A percentile compares a stretch with the other conserved stretches of the same genome.
Conservation (phyloP, 2,797 vertebrate genomes). For the Kryptopterus vitreolus region DNA sequence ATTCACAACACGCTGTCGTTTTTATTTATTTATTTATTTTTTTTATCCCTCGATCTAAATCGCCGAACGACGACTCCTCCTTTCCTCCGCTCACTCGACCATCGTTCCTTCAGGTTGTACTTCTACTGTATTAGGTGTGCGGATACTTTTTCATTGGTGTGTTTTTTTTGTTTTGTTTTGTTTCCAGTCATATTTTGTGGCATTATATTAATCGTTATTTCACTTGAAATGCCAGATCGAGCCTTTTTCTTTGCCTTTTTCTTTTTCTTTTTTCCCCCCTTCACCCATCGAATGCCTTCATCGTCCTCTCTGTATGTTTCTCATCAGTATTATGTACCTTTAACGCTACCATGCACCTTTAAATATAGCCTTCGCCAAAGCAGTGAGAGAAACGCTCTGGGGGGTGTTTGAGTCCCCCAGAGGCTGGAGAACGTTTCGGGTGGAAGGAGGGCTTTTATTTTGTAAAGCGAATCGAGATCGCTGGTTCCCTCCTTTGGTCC, state of each 20-base stretch:
- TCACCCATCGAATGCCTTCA: constrained; percentile 43
- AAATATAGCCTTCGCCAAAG: background rate
- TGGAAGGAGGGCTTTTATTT: background rate
- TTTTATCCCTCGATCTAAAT: constrained; percentile 16
- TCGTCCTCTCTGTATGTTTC: background rate
- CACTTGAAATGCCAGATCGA: constrained; percentile 28
- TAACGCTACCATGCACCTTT: constrained; percentile 12
- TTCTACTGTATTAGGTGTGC: constrained; percentile 47
- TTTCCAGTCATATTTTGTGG: constrained; percentile 36
- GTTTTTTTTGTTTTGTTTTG: constrained; percentile 47
- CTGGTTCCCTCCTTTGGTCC: too few species aligned
- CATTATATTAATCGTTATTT: constrained; percentile 43
- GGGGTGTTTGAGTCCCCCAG: background rate
- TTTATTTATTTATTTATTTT: too few species aligned
- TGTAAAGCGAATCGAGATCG: too few species aligned
- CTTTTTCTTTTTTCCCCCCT: constrained; percentile 17
- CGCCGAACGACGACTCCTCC: constrained; percentile 29
- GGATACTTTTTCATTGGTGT: constrained; percentile 1
- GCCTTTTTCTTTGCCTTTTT: constrained; percentile 36
- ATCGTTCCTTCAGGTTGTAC: constrained; percentile 36
- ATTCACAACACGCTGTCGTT: constrained; percentile 1
- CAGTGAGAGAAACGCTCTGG: background rate
- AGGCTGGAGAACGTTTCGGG: background rate
- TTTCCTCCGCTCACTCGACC: constrained; percentile 16
- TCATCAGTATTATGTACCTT: constrained; percentile 16